Evolutionary conservation across 2,113 vertebrate genomes (phyloP).

Genomic region (Oreocharis arfaki): DNA sequence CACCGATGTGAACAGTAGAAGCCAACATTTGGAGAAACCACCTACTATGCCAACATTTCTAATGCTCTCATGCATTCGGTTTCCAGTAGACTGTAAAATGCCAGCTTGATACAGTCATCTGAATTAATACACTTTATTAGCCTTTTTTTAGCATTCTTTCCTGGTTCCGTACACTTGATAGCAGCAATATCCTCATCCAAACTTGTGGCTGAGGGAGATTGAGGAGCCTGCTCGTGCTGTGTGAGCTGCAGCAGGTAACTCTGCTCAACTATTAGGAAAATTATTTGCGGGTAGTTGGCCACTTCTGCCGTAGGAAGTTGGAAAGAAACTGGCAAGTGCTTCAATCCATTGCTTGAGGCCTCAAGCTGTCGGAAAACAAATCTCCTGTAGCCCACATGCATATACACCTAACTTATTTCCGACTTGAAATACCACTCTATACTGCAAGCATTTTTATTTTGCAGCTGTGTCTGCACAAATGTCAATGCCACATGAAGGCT

Average conservation of each 20-base stretch:
- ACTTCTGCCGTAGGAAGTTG: not conserved
- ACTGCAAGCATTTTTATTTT: conserved; percentile 6
- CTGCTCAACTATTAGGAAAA: not conserved
- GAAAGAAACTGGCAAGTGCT: conserved; percentile 14
- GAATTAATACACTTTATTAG: conserved; percentile 44
- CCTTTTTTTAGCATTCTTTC: conserved; percentile 13
- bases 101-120: conserved; percentile 35
- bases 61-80: conserved; percentile 20
- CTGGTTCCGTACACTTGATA: not conserved
- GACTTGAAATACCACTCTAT: not conserved
- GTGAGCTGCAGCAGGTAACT: not conserved
- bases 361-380: conserved; percentile 16
- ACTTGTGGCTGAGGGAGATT: not conserved
- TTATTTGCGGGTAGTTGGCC: not conserved
- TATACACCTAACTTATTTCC: conserved; percentile 25
- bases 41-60: conserved; percentile 30
- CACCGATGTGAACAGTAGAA: not conserved
- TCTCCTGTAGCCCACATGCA: not conserved
- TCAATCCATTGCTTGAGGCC: not conserved
- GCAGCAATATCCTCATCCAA: not conserved
- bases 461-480: conserved; percentile 25
- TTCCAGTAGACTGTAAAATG: conserved; percentile 58
- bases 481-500: not conserved
- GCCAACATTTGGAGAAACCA: conserved; percentile 48
- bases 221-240: fast-evolving